These are phyloP conservation scores for Tachina lurida DNA, from an alignment of 2,888 invertebrate genomes.

Conservation along the genomic window DNA sequence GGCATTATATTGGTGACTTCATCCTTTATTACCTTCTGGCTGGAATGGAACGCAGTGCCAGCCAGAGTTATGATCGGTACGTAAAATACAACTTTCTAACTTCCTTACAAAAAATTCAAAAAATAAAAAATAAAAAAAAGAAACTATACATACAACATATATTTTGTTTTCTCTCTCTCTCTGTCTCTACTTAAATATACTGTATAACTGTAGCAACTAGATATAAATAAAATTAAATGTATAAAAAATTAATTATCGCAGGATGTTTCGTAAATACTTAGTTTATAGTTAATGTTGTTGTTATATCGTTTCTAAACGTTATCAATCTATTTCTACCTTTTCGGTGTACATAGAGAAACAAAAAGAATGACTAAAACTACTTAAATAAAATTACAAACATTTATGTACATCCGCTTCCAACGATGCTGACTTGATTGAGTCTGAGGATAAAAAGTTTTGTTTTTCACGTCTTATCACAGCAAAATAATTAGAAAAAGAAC, in stretches of 20 bases:
- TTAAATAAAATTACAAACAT: slow-evolving; percentile 9
- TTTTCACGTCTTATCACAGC: slow-evolving; percentile 18
- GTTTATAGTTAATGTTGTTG: slow-evolving; percentile 47
- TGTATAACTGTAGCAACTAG: slow-evolving; percentile 51
- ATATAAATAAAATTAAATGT: slow-evolving; percentile 45
- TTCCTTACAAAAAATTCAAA: slow-evolving; percentile 36
- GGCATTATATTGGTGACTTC: slow-evolving; percentile 98
- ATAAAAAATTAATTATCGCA: slow-evolving; percentile 5
- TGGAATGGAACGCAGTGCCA: slow-evolving; percentile 98
- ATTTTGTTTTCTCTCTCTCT: slow-evolving; percentile 49
- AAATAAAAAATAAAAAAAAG: not conserved
- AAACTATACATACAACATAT: slow-evolving; percentile 61
- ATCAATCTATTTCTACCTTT: slow-evolving; percentile 22
- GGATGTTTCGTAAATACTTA: slow-evolving; percentile 29
- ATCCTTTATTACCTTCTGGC: slow-evolving; percentile 98
- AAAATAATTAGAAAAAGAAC: slow-evolving; percentile 7
- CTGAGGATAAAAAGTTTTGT: slow-evolving; percentile 32
- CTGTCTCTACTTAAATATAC: slow-evolving; percentile 53
- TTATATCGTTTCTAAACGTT: slow-evolving; percentile 43
- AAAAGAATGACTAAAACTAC: slow-evolving; percentile 5
- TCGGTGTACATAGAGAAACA: slow-evolving; percentile 41
- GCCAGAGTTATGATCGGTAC: slow-evolving; percentile 98
- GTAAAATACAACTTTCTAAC: slow-evolving; percentile 80
- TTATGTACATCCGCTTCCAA: slow-evolving; percentile 17
- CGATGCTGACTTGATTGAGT: slow-evolving; percentile 32